Base-by-base conservation (phyloP, 23 tunicate genomes). In the Diplosoma virens region DNA sequence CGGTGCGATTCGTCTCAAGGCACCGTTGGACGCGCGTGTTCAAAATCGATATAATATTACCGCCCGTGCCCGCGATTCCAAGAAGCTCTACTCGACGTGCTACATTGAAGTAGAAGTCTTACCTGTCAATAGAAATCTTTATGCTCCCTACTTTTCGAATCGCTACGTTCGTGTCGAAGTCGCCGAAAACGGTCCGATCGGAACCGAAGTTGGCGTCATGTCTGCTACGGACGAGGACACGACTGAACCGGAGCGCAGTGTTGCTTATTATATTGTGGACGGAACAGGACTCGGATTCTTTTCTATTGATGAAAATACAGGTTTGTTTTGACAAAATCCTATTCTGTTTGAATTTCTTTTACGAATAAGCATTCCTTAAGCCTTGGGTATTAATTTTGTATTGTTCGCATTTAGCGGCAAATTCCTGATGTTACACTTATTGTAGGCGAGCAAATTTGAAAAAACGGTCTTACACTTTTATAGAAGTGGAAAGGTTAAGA, bases 181-280 rank as follows among this genome's bases (percentile, higher is more conserved):
- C 22, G 26, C 61, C 2, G 96, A 89, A 71, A 53, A 82, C 37
- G 76, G 77, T 35, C 58, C 1, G 7, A 47, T 89, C 9, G 87
- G 77, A 33, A 47, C 81, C 17, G 24, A 23, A n/a, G 65, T 89
- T 21, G 63, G 84, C 18, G 17, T 58, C 9, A 66, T 75, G 0
- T 67, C 75, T 14, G 97, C 89, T 6, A 76, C 80, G 26, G 97
- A 89, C 34, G 86, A 79, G 9, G 92, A 86, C 47, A 25, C n/a
- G 7, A 47, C 54, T 1, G 80, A 72, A 1, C 67, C 67, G 1
- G 81, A 76, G 50, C 58, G 72, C 9, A 60, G 60, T 21, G 30
- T 79, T 47, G 67, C 75, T 33, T 86, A 86, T 56, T 70, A 27
- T 22, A 59, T 86, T 48, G 78, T 61, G 0, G 84, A 80, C 22